Conservation (phyloP, 2,113 vertebrate genomes). For the Corvus cornix region DNA sequence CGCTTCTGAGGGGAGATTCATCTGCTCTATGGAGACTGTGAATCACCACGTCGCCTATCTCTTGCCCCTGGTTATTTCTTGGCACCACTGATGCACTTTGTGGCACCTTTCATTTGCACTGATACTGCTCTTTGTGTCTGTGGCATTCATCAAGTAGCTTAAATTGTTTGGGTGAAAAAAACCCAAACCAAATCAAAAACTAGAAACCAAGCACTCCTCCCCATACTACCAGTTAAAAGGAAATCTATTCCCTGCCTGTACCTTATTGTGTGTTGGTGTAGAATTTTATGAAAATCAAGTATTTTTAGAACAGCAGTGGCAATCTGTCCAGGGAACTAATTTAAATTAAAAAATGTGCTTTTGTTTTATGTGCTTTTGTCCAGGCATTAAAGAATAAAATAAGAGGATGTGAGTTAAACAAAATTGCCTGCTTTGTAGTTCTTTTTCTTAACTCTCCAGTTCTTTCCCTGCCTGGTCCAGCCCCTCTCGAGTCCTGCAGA, state of each 20-base stretch:
- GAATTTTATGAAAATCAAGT: not conserved
- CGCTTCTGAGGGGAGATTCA: conserved; percentile 17
- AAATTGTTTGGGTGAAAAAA: not conserved
- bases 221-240: not conserved
- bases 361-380: not conserved
- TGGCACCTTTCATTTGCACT: not conserved
- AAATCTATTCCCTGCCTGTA: not conserved
- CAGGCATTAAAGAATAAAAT: not conserved
- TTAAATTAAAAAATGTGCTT: not conserved
- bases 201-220: not conserved
- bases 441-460: not conserved
- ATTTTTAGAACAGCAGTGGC: not conserved
- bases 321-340: not conserved
- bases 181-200: not conserved
- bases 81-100: not conserved
- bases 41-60: not conserved
- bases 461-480: not conserved
- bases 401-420: not conserved
- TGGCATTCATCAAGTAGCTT: not conserved
- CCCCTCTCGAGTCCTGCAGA: not conserved
- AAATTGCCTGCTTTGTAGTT: not conserved
- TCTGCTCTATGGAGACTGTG: not conserved
- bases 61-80: not conserved
- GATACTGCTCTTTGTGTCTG: not conserved
- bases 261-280: not conserved